Percentiles rank a stretch among this genome's conserved stretches.
These are phyloP conservation scores for Steinernema khuongi DNA, from an alignment of 1,140 invertebrate species.

Conservation along the genomic window DNA sequence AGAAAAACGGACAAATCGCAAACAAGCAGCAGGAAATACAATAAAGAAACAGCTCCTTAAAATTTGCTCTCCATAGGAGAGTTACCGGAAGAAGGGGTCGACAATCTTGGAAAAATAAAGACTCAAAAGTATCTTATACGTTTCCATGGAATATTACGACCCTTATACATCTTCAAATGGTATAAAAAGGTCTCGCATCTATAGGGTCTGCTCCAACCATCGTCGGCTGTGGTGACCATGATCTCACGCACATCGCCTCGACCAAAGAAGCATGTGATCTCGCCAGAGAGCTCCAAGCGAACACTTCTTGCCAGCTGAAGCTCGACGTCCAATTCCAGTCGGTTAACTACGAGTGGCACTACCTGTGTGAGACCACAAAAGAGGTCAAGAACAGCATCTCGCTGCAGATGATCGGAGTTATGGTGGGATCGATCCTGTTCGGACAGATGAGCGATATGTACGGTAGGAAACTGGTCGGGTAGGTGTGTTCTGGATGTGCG, in stretches of 20 bases:
- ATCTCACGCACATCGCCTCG: not conserved
- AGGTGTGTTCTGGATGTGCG: not conserved
- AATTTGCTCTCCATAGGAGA: too few relatives aligned
- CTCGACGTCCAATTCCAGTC: slow-evolving; percentile 2
- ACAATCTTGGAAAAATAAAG: too few relatives aligned
- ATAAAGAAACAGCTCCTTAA: too few relatives aligned
- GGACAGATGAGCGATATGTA: slow-evolving; percentile 34
- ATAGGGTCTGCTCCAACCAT: not conserved
- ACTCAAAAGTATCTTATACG: too few relatives aligned
- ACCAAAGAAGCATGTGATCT: not conserved
- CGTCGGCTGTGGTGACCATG: not conserved
- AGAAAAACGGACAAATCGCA: too few relatives aligned
- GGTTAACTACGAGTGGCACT: slow-evolving; percentile 27
- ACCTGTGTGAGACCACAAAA: slow-evolving; percentile 29
- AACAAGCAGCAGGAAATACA: too few relatives aligned
- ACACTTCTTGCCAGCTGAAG: not conserved
- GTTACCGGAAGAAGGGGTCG: too few relatives aligned
- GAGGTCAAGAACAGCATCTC: slow-evolving; percentile 38
- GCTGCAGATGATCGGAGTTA: slow-evolving; percentile 41
- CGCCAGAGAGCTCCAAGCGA: not conserved
- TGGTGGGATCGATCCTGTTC: slow-evolving; percentile 34
- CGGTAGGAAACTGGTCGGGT: slow-evolving; percentile 32
- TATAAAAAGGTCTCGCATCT: not conserved
- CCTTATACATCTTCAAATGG: too few relatives aligned
- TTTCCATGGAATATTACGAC: too few relatives aligned